Base-by-base conservation (phyloP, 2,888 invertebrate genomes). In the Drosophila emarginata region DNA sequence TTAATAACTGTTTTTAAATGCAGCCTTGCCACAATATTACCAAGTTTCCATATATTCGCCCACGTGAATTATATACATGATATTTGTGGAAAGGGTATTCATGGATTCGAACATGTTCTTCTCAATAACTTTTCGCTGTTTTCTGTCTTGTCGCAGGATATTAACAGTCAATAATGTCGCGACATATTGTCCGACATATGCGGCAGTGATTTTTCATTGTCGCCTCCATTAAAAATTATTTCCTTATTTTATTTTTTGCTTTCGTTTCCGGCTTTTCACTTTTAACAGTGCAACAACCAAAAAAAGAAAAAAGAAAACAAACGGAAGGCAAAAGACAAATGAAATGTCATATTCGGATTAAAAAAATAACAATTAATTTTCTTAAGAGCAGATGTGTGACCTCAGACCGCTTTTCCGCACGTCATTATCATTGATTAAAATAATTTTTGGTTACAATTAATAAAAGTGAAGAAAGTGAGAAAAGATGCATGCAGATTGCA, bases 81-180 rank as follows among this genome's bases (percentile, higher is more conserved):
- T 32, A 14, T 14, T 7, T 6, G 14, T 9, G 11, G 0, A 36
- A 12, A 12, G 62, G 69, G 58, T 67, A 37, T 36, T 14, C 6
- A 40, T 11, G 21, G 36, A 50, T 14, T 23, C 28, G 23, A 32
- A 32, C 9, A 32, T 9, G 1, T 3, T 18, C 11, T 5, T n/a
- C 2, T n/a, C 9, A 0, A 18, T 14, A 40, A 40, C 5, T 40
- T 40, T 40, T 18, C 18, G 1, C 12, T 5, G 32, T 11, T 32
- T 36, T 12, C 7, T 45, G 39, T 21, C 57, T 51, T 69, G 53
- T 68, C 72, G 61, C 72, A 66, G 74, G 77, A 80, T 80, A 80
- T 79, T 77, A 82, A 84, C 84, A 82, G 81, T 84, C 84, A 84
- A 82, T 82, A 82, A 82, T 84, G 79, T 77, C 84, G 77, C 76